Evolutionary conservation across 2,888 invertebrate genomes (phyloP).

Genomic region (Polyploca ridens): DNA sequence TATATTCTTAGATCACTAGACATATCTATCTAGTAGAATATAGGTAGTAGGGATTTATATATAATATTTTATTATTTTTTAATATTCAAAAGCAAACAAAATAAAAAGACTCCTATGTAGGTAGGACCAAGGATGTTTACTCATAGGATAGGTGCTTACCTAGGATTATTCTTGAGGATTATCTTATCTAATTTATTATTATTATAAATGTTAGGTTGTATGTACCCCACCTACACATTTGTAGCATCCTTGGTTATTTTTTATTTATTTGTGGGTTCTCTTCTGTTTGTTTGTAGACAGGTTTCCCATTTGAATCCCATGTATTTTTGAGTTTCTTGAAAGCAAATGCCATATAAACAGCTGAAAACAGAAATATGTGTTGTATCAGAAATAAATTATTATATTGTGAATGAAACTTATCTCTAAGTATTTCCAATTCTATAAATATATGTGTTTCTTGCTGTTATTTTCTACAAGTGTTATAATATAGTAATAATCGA

Average conservation of each 20-base stretch:
- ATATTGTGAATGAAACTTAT: too few relatives aligned
- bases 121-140: not conserved
- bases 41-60: too few relatives aligned
- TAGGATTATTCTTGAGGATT: not conserved
- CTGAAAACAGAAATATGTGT: constrained; percentile 78
- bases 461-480: too few relatives aligned
- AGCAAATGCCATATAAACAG: constrained; percentile 92
- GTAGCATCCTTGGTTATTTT: not conserved
- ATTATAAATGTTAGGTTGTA: not conserved
- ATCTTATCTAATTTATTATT: too few relatives aligned
- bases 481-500: too few relatives aligned
- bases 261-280: constrained; percentile 13
- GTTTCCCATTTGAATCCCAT: constrained; percentile 87
- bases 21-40: too few relatives aligned
- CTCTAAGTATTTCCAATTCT: too few relatives aligned
- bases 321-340: constrained; percentile 90
- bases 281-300: constrained; percentile 72
- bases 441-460: too few relatives aligned
- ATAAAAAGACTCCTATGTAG: not conserved
- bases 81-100: too few relatives aligned
- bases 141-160: not conserved
- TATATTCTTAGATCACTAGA: too few relatives aligned
- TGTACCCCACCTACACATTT: not conserved
- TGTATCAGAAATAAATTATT: too few relatives aligned
- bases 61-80: too few relatives aligned